Evolutionary conservation across 2,797 vertebrate genomes (phyloP), one percentile per base, ranked within the genome.

Genomic region (Bovichtus variegatus): DNA sequence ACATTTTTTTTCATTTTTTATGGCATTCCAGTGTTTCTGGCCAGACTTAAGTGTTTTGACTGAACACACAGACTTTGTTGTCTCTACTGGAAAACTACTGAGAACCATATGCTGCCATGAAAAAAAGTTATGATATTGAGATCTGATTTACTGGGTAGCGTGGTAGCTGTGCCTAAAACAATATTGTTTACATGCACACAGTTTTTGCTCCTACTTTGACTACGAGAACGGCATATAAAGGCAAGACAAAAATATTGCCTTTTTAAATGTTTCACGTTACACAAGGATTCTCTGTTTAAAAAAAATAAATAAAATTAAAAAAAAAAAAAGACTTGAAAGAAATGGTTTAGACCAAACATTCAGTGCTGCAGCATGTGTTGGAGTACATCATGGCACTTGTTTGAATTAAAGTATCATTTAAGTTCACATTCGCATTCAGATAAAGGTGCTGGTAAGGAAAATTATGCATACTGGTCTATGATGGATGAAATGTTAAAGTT

Each of bases 81-180:
- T 78, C 49, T 83, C 66, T 36, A 68, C 76, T 53, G 44, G 66
- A 70, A 78, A 84, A 79, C 78, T 80, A 72, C 86, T 91, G 76
- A 83, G 27, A 81, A 80, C 61, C 67, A 62, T 66, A 70, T 59
- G 73, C 81, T 89, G 82, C 86, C 84, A 74, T 68, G n/a, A 49
- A 43, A 50, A 41, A 65, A 57, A n/a, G 34, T 47, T 57, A 36
- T 41, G 5, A 60, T 31, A 47, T 6, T 59, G 19, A 66, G 44
- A 61, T 66, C 62, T 18, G 41, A 59, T 47, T 44, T 21, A 31
- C 74, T 71, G 72, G 79, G 65, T 44, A 40, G 67, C 61, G 53
- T 51, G 61, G 55, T 40, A 88, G 71, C 64, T 86, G 80, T 91
- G 86, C 81, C 84, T 87, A 59, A 85, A 87, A 78, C 53, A 63